Percentiles rank a stretch among this genome's conserved stretches.
Evolutionary conservation across 2,888 invertebrate species (phyloP).

Genomic region (Andrena minutula): DNA sequence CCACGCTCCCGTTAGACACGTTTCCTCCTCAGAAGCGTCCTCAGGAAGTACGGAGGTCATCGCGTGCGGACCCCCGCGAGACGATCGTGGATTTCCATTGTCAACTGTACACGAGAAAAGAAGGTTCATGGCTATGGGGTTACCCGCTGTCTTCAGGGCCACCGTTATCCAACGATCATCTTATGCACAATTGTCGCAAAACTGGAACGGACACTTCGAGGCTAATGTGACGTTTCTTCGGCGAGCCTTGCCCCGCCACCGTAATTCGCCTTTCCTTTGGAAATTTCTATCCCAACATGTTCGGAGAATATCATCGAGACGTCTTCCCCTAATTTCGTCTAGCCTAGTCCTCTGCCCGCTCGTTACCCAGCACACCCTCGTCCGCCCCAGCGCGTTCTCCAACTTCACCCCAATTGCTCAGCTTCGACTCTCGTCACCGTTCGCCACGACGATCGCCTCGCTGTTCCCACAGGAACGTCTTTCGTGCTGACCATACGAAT

Average conservation of each 20-base stretch:
- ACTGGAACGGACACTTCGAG: constrained; percentile 56
- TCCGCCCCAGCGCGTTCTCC: constrained; percentile 12
- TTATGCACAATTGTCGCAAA: constrained; percentile 39
- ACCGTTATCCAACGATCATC: constrained; percentile 74
- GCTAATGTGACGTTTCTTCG: background rate
- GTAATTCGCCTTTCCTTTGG: too few species aligned
- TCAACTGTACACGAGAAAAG: constrained; percentile 70
- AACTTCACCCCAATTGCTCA: background rate
- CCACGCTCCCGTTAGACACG: constrained; percentile 75
- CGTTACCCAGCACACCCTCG: constrained; percentile 1
- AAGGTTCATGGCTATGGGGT: constrained; percentile 75
- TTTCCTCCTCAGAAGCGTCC: constrained; percentile 76
- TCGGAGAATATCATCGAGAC: background rate
- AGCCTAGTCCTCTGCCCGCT: background rate
- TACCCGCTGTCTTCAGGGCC: constrained; percentile 73
- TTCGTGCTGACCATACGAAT: constrained; percentile 71
- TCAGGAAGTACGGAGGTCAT: constrained; percentile 80
- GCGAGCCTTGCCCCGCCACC: too few species aligned
- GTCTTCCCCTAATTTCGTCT: background rate
- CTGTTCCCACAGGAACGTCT: constrained; percentile 74
- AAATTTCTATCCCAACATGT: too few species aligned
- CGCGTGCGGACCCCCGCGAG: constrained; percentile 76
- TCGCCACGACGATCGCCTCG: constrained; percentile 51
- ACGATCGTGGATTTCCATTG: constrained; percentile 77
- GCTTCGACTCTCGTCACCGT: constrained; percentile 3